A percentile compares a stretch with the other conserved stretches of the same genome.
These are phyloP conservation scores for Escarpia spicata DNA, from an alignment of 2,888 invertebrate genomes.

Conservation along the genomic window DNA sequence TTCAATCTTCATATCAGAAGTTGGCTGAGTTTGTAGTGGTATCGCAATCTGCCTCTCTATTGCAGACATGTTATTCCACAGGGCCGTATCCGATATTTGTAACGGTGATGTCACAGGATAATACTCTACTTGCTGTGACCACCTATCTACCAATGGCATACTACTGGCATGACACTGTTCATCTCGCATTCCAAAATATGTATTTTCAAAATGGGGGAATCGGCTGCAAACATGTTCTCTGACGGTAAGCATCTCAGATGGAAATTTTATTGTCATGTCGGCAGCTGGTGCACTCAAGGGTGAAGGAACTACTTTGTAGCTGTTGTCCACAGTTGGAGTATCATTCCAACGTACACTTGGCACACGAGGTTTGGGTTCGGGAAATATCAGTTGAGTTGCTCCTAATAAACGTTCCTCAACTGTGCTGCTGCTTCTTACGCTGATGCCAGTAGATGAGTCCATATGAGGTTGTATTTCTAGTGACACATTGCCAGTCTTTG, in stretches of 20 bases:
- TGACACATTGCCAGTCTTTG: neutral
- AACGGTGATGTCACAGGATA: neutral
- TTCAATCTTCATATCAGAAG: neutral
- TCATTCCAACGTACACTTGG: neutral
- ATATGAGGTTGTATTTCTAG: neutral
- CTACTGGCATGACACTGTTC: neutral
- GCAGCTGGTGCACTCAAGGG: neutral
- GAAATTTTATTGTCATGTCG: neutral
- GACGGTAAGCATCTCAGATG: conserved; percentile 3
- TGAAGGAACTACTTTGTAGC: neutral
- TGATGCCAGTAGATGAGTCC: neutral
- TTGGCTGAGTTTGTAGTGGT: neutral
- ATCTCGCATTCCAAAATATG: neutral
- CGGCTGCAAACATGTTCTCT: neutral
- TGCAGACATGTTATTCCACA: neutral
- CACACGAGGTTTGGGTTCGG: neutral
- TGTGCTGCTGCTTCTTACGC: neutral
- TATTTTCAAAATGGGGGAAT: neutral
- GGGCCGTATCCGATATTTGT: neutral
- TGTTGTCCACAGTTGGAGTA: neutral
- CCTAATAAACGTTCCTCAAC: neutral
- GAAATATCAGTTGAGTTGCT: neutral
- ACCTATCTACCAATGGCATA: neutral
- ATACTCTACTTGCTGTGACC: neutral
- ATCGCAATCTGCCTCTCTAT: neutral